Evolutionary conservation across 2,113 vertebrate species (phyloP), one percentile per base, ranked within the genome.

Genomic region (Oryzias melastigma): DNA sequence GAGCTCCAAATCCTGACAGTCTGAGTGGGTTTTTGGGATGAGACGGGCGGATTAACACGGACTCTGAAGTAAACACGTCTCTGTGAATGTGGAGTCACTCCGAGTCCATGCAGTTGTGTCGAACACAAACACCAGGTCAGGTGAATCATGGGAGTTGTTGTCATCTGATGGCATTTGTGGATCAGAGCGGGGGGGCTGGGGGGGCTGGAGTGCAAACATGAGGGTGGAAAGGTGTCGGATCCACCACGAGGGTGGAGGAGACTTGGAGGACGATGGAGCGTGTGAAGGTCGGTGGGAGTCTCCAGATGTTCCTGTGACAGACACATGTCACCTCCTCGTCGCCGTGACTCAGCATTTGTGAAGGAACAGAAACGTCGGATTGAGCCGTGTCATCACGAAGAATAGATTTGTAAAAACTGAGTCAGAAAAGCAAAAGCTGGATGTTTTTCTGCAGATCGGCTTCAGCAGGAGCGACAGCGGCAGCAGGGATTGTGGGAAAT

Each of bases 211-310:
- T 70, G 65, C 65, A 19, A 63, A 52, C 62, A 56, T 74, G 72
- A 74, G 55, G 77, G 61, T 67, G 75, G 53, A 68, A 68, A 22
- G 43, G 78, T 85, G 87, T 63, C 52, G 25, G 63, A 65, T 81
- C 47, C 56, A 35, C 46, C 1, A 65, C 71, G 55, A 52, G 60
- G 80, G 75, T 80, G 58, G 78, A 74, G 71, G 54, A 29, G 82
- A 81, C 53, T 77, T 35, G 17, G 46, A 51, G 50, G 54, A 68
- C 57, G 48, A 61, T 51, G 64, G 22, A 6, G 53, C 18, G 4
- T 79, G 85, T 80, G 72, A 86, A 79, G 73, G 65, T 73, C 73
- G 52, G 84, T 85, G 74, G 87, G 85, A 80, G 83, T 75, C 68
- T 75, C 70, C 78, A 80, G 80, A 86, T 87, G 84, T 86, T 75